Evolutionary conservation across 1,140 invertebrate species (phyloP).

Genomic region (Physella acuta): DNA sequence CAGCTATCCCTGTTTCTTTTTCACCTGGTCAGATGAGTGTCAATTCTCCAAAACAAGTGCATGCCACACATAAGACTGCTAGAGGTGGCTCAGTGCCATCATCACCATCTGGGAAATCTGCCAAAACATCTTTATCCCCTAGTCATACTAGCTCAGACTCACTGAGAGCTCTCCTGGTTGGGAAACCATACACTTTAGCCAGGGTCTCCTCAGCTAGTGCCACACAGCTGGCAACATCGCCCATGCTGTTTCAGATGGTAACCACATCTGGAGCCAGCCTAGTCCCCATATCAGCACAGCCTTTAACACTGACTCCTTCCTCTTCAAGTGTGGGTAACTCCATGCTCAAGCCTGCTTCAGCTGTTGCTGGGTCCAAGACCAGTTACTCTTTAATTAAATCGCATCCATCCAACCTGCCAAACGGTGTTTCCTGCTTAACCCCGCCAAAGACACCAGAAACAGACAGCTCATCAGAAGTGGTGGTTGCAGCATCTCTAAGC

Average conservation of each 20-base stretch:
- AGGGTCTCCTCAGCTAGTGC: neutral
- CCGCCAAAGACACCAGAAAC: slow-evolving; percentile 19
- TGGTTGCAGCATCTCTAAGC: slow-evolving; percentile 12
- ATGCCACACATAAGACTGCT: no score
- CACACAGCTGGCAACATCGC: slow-evolving; percentile 1
- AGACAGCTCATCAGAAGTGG: slow-evolving; percentile 17
- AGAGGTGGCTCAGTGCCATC: no score
- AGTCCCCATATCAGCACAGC: slow-evolving; percentile 5
- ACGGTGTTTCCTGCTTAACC: slow-evolving; percentile 23
- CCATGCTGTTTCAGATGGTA: slow-evolving; percentile 24
- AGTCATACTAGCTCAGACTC: slow-evolving; percentile 16
- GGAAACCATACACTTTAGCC: slow-evolving; percentile 14
- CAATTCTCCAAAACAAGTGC: neutral
- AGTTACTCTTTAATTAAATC: slow-evolving; percentile 7
- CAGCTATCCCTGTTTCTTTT: slow-evolving; percentile 1
- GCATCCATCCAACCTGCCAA: slow-evolving; percentile 7
- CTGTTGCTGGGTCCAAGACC: neutral
- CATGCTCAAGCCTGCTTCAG: slow-evolving; percentile 8
- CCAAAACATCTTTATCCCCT: neutral
- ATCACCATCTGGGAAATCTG: neutral
- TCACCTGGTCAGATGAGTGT: neutral
- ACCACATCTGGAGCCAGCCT: slow-evolving; percentile 8
- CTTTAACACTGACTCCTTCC: slow-evolving; percentile 11
- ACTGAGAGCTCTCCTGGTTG: slow-evolving; percentile 24
- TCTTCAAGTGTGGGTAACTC: slow-evolving; percentile 15